Evolutionary conservation across 2,113 vertebrate genomes (phyloP), one percentile per base, ranked within the genome.

Genomic region (Thamnaconus septentrionalis): DNA sequence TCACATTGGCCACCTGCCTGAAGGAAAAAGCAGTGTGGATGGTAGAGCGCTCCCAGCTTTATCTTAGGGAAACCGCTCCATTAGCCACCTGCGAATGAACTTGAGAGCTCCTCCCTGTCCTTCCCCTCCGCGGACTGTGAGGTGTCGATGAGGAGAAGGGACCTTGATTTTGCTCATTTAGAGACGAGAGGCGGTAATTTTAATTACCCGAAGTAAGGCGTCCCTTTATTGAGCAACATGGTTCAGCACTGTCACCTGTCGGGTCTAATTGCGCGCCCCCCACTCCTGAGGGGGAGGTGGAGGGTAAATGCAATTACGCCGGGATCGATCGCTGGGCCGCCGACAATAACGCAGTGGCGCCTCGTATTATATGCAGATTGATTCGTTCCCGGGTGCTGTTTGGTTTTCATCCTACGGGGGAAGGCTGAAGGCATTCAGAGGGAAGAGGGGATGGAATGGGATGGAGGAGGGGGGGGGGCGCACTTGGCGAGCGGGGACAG

Each of bases 341-440:
- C 10, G 63, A 51, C 56, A 42, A 64, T 71, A 75, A 73, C 69
- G 75, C 55, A 42, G 71, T 74, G 81, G 78, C 45, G 18, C 73
- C 83, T 84, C 71, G 72, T 81, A 84, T 81, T 86, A 78, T 70
- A 88, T 82, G 74, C 56, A 80, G 70, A 86, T 85, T 79, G 73
- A 85, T 87, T 79, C 64, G 79, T 77, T 85, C 68, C 64, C 6
- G n/a, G 56, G 72, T 63, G 69, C 79, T 83, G 69, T 82, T 80
- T 72, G 40, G 61, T 70, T 78, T 85, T 70, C 8, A 9, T 50
- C 11, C 85, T 80, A 79, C 82, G 85, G 77, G 78, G 61, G 56
- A 66, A 56, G 56, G 53, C 41, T 71, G 60, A 55, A 48, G 8
- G 69, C 69, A 66, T 3, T 3, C 41, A 56, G 54, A 56, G 40